Conservation (phyloP, 1,140 invertebrate species). For the Atopsyche davidsoni region DNA sequence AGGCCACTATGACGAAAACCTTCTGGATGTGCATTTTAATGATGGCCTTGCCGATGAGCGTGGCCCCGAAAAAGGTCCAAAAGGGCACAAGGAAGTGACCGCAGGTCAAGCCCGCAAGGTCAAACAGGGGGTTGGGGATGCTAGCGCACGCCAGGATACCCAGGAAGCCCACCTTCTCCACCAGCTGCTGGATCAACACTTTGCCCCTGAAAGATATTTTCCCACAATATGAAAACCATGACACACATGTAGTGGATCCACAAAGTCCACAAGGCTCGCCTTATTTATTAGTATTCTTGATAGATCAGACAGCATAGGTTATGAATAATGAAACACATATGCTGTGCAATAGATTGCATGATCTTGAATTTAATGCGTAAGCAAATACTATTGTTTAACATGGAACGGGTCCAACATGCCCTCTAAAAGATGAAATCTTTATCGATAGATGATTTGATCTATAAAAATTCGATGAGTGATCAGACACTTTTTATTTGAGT, state of each 20-base stretch:
- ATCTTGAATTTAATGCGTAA: too few species aligned
- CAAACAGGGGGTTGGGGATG: slow-evolving; percentile 99
- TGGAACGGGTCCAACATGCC: too few species aligned
- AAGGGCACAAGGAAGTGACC: slow-evolving; percentile 99
- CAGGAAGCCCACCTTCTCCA: slow-evolving; percentile 93
- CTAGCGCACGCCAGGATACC: slow-evolving; percentile 96
- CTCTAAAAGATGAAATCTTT: too few species aligned
- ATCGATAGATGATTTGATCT: too few species aligned
- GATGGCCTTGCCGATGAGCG: slow-evolving; percentile 95
- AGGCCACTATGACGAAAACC: slow-evolving; percentile 95
- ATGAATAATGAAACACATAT: too few species aligned
- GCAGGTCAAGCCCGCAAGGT: slow-evolving; percentile 97
- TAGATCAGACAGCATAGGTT: too few species aligned
- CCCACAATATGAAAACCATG: not conserved
- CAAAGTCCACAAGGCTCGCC: too few species aligned
- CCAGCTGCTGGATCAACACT: slow-evolving; percentile 83
- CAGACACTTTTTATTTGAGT: too few species aligned
- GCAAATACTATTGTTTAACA: too few species aligned
- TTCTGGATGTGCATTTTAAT: slow-evolving; percentile 99
- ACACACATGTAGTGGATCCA: not conserved
- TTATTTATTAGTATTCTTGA: too few species aligned
- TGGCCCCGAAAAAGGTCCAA: slow-evolving; percentile 99
- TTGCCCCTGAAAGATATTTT: slow-evolving; percentile 75
- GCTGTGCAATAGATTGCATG: too few species aligned
- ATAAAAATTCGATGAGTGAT: too few species aligned